Conservation (phyloP, 2,888 invertebrate species). For the Pseudanteris insignis region DNA sequence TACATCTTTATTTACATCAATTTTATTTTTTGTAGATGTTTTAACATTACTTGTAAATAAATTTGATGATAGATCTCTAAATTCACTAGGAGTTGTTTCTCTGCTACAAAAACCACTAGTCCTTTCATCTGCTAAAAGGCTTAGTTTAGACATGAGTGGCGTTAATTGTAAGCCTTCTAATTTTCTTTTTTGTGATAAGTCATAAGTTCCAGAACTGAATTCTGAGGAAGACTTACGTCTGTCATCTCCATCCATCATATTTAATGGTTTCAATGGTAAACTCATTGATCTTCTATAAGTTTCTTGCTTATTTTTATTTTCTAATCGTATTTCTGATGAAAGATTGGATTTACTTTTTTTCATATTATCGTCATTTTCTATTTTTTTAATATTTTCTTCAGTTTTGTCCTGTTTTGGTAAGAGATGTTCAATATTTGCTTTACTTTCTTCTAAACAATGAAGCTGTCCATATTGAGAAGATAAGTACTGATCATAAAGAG, state of each 20-base stretch:
- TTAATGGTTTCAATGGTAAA: constrained; percentile 77
- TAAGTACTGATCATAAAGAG: constrained; percentile 76
- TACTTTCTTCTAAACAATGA: not conserved
- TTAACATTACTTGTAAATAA: constrained; percentile 50
- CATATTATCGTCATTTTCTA: constrained; percentile 5
- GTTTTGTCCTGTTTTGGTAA: constrained; percentile 1
- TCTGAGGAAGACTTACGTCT: constrained; percentile 56
- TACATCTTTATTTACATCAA: constrained; percentile 48
- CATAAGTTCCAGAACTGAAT: constrained; percentile 50
- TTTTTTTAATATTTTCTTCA: not conserved
- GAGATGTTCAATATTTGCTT: constrained; percentile 6
- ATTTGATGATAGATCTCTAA: constrained; percentile 62
- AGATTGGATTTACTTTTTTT: constrained; percentile 28
- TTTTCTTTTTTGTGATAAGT: constrained; percentile 66
- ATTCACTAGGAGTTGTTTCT: constrained; percentile 73
- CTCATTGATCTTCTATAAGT: constrained; percentile 71
- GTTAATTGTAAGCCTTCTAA: constrained; percentile 78
- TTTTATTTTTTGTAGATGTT: constrained; percentile 15
- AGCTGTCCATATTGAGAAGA: constrained; percentile 73
- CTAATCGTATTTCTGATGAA: constrained; percentile 50
- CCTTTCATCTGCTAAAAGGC: constrained; percentile 76
- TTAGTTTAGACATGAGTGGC: constrained; percentile 83
- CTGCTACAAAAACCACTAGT: constrained; percentile 76
- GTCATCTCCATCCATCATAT: constrained; percentile 61
- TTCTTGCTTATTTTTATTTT: constrained; percentile 57